These are phyloP conservation scores for Fragum whitleyi DNA, from an alignment of 2,888 invertebrate species.

Conservation along the genomic window DNA sequence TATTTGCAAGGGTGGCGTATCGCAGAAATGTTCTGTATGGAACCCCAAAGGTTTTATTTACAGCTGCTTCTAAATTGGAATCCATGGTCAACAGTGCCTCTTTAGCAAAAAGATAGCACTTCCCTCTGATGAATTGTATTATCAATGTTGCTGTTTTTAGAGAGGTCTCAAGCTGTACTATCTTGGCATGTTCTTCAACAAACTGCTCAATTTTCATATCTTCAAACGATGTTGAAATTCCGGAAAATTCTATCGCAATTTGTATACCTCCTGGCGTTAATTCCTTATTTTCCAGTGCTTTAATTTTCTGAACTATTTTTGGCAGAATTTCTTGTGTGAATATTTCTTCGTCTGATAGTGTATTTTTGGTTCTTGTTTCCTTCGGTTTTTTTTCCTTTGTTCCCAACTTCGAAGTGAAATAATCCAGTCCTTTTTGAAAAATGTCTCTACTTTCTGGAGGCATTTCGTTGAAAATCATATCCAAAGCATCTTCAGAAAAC, in stretches of 20 bases:
- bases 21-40: constrained; percentile 23
- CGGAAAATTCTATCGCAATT: constrained; percentile 11
- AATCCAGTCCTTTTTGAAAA: not conserved
- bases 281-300: constrained; percentile 14
- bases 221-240: not conserved
- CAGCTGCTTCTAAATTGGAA: constrained; percentile 25
- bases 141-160: not conserved
- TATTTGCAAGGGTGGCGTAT: constrained; percentile 25
- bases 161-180: constrained; percentile 5
- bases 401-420: constrained; percentile 2
- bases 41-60: not conserved
- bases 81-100: constrained; percentile 10
- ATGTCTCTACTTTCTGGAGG: not conserved
- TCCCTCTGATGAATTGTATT: constrained; percentile 9
- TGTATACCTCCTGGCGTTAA: not conserved
- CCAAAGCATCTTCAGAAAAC: constrained; percentile 16
- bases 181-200: constrained; percentile 2
- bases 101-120: constrained; percentile 26
- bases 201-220: constrained; percentile 20
- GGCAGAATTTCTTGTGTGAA: constrained; percentile 19
- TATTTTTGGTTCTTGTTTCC: not conserved
- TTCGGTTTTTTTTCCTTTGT: constrained; percentile 6
- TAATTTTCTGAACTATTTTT: constrained; percentile 10
- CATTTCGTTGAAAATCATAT: constrained; percentile 13
- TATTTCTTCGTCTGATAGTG: constrained; percentile 21